Conservation (phyloP, 2,797 vertebrate genomes). For the Malurus splendens region DNA sequence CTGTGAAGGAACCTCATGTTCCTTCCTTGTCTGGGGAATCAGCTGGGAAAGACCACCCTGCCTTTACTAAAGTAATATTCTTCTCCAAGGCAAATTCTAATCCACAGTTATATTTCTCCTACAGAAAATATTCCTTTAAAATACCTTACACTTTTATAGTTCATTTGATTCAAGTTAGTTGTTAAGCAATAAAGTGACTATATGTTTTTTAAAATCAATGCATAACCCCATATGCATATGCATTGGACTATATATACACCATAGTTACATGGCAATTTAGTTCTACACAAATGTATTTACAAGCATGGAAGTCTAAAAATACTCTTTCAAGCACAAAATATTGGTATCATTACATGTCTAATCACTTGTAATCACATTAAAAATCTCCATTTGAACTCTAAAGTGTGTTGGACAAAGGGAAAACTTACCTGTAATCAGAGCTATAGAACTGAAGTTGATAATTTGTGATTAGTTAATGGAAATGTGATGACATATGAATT, state of each 20-base stretch:
- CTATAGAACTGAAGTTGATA: neutral
- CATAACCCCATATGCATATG: neutral
- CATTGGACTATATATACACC: neutral
- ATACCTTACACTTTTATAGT: neutral
- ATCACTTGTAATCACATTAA: neutral
- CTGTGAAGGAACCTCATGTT: neutral
- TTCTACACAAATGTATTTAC: neutral
- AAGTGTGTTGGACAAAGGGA: neutral
- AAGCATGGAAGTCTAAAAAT: neutral
- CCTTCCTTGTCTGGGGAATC: neutral
- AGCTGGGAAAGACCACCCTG: neutral
- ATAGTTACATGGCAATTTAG: neutral
- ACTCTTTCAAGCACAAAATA: neutral
- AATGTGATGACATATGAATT: conserved; percentile 19
- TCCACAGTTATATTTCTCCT: neutral
- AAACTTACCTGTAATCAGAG: neutral
- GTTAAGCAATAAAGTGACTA: neutral
- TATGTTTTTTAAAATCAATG: neutral
- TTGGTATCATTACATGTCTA: neutral
- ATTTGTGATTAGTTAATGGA: conserved; percentile 20
- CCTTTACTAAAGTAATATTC: neutral
- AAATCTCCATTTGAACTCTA: neutral
- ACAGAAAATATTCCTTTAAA: neutral
- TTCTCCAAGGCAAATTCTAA: neutral
- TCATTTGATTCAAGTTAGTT: neutral